Base-by-base conservation (phyloP, 2,113 vertebrate genomes). In the Centropus unirufus region DNA sequence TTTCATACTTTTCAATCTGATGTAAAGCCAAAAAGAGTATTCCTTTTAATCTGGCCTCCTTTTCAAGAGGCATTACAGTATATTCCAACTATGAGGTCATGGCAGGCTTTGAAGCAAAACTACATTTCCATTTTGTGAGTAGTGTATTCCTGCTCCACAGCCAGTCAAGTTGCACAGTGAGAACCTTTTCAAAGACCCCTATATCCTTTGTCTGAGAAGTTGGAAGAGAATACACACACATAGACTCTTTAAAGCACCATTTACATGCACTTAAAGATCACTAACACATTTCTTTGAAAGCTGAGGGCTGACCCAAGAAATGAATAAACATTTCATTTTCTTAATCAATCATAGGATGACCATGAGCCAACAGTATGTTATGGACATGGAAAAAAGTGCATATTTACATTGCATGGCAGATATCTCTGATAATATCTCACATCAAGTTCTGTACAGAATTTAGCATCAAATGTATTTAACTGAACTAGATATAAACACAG, bases 101-200 rank as follows among this genome's bases (percentile, higher is more conserved):
- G 39, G 57, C 4, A 32, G 70, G 58, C 58, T 94, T 67, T 61
- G 34, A 22, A 82, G 44, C 0, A 2, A 57, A 61, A 21, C 12
- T 61, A 12, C 4, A 2, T 39, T 68, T 81, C 32, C 22, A 20
- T 61, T 64, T 42, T 12, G 32, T 6, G 11, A 87, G 27, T 30
- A n/a, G 6, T 0, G 1, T 2, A 4, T 18, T 72, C 66, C 75
- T 51, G 49, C 39, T 80, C 49, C 62, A 52, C 0, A 0, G 19
- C n/a, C 52, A 87, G 20, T 21, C 16, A 61, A 75, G 20, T 34
- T 83, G 14, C 29, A 67, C 7, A n/a, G 66, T 1, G 3, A 79
- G 30, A 85, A 72, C 3, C 7, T 13, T 44, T 64, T 78, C 83
- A 36, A 91, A 77, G 34, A 73, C 8, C 5, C 15, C 14, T 49